Evolutionary conservation across 2,797 vertebrate species (phyloP), one percentile per base, ranked within the genome.

Genomic region (Benthosema pterotum): DNA sequence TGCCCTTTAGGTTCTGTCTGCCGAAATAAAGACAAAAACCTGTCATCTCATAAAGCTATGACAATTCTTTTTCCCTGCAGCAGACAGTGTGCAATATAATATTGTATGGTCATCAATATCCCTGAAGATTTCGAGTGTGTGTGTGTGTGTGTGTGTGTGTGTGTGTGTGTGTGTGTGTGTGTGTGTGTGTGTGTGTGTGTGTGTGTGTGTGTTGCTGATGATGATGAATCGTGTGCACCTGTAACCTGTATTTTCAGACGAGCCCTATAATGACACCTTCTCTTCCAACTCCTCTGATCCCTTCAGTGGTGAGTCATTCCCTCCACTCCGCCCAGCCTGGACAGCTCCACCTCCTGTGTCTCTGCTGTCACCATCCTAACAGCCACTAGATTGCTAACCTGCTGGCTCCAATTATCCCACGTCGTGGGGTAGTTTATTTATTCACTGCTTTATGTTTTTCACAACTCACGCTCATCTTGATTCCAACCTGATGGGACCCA

Each of bases 161-260:
- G 47, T 48, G 25, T 19, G n/a, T 60, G 25, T 13, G 4, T 51
- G 25, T 43, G 32, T 61, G 17, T 52, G 50, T 62, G 38, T 15
- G 28, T 52, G 17, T 19, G 7, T 51, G 49, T 43, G 17, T 52
- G 59, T 42, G 19, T 56, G 48, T 69, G 46, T 67, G 52, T 85
- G 28, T 19, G 12, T 42, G 2, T 22, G 38, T 9, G 9, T 46
- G 17, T 11, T 4, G 65, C 74, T 72, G 43, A 45, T 60, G 65
- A 77, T 72, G 47, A 51, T 60, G 49, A 42, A 60, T 18, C 77
- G 11, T 90, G 78, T 93, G 88, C 87, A 91, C 87, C 91, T 91
- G 93, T 97, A 85, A n/a, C 87, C 91, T 91, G 93, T 97, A 85
- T 95, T 97, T 87, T 78, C 96, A 98, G 96, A 89, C 83, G 92